Conservation (phyloP, 2,888 invertebrate species). For the Xanthorhoe spadicearia region DNA sequence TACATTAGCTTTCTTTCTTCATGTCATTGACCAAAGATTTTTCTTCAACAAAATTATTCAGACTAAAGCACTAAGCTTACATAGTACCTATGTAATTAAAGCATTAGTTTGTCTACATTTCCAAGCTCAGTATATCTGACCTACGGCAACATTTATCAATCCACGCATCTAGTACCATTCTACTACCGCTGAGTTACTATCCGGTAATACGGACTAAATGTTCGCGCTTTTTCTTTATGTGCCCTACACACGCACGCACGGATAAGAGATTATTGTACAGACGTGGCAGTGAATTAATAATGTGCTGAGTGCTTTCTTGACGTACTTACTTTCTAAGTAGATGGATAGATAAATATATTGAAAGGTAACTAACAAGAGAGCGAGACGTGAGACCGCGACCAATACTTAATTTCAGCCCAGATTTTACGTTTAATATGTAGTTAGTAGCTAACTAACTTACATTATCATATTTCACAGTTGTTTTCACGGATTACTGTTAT, state of each 20-base stretch:
- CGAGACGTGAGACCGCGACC: too few relatives aligned
- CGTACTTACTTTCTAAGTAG: background rate
- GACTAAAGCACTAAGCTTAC: too few relatives aligned
- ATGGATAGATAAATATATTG: background rate
- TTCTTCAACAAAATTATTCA: background rate
- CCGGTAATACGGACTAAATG: conserved; percentile 71
- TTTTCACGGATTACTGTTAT: too few relatives aligned
- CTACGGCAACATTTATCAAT: conserved; percentile 69
- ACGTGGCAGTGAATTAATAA: conserved; percentile 37
- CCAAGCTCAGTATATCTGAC: conserved; percentile 28
- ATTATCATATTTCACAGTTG: too few relatives aligned
- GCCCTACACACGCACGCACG: conserved; percentile 68
- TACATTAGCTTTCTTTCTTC: too few relatives aligned
- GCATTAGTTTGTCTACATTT: too few relatives aligned
- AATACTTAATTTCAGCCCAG: too few relatives aligned
- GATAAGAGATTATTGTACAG: conserved; percentile 43
- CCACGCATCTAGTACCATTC: conserved; percentile 54
- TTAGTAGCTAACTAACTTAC: too few relatives aligned
- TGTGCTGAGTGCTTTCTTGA: conserved; percentile 5
- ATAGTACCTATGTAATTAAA: too few relatives aligned
- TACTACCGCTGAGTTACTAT: conserved; percentile 69
- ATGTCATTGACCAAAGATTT: too few relatives aligned
- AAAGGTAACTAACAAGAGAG: too few relatives aligned
- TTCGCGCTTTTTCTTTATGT: conserved; percentile 77
- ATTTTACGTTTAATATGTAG: too few relatives aligned